These are phyloP conservation scores for Hipparchia semele DNA, from an alignment of 2,888 invertebrate species.

Conservation along the genomic window DNA sequence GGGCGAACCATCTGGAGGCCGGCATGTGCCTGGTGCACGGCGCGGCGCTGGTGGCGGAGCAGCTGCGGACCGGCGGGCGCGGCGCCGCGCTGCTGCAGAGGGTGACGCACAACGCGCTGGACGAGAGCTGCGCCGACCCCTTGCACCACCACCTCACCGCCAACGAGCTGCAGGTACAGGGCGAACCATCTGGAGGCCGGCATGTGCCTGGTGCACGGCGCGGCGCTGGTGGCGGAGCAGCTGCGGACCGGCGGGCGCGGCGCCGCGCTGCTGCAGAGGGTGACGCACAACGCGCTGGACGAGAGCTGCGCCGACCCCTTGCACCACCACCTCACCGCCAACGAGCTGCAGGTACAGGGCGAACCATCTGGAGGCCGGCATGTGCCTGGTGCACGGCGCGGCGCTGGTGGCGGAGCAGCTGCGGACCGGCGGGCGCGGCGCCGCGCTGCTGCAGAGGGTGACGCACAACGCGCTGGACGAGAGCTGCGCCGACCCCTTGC, in stretches of 20 bases:
- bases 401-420: constrained; percentile 96
- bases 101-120: constrained; percentile 93
- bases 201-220: constrained; percentile 97
- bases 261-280: constrained; percentile 88
- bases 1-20: no score
- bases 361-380: constrained; percentile 53
- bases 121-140: constrained; percentile 97
- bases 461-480: constrained; percentile 96
- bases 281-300: constrained; percentile 94
- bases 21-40: constrained; percentile 96
- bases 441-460: constrained; percentile 88
- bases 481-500: constrained; percentile 94
- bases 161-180: constrained; percentile 86
- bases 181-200: constrained; percentile 98
- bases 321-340: constrained; percentile 91
- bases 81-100: constrained; percentile 90
- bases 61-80: constrained; percentile 85
- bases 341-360: constrained; percentile 84
- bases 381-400: constrained; percentile 97
- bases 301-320: constrained; percentile 97
- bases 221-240: constrained; percentile 97
- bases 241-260: constrained; percentile 85
- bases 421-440: constrained; percentile 85
- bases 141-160: constrained; percentile 92
- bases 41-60: constrained; percentile 96